Conservation (phyloP, 2,888 invertebrate species). For the Rhamnusium bicolor region DNA sequence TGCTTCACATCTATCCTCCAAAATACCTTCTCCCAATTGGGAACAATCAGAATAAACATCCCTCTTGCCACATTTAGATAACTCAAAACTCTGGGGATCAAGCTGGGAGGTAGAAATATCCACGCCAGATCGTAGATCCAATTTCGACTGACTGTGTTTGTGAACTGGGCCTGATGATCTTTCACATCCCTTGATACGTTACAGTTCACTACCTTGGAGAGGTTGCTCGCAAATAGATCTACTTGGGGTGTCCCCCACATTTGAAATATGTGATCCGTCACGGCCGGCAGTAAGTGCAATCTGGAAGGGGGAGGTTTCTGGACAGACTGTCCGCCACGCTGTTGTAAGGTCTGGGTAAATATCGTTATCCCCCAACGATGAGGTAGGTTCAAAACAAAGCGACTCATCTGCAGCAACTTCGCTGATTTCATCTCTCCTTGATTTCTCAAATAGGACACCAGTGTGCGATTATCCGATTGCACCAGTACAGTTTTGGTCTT, state of each 20-base stretch:
- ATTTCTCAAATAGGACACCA: slow-evolving; percentile 23
- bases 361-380: not conserved
- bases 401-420: not conserved
- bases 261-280: slow-evolving; percentile 37
- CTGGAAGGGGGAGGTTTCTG: slow-evolving; percentile 25
- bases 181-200: slow-evolving; percentile 37
- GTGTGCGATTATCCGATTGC: slow-evolving; percentile 29
- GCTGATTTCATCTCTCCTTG: slow-evolving; percentile 18
- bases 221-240: slow-evolving; percentile 42
- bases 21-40: slow-evolving; percentile 54
- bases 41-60: slow-evolving; percentile 50
- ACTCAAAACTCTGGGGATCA: slow-evolving; percentile 47
- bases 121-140: slow-evolving; percentile 54
- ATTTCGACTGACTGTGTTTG: slow-evolving; percentile 54
- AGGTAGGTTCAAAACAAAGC: not conserved
- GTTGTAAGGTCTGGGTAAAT: slow-evolving; percentile 36
- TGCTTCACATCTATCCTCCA: slow-evolving; percentile 40
- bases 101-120: slow-evolving; percentile 56
- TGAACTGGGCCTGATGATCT: slow-evolving; percentile 35
- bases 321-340: slow-evolving; percentile 43
- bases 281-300: slow-evolving; percentile 38
- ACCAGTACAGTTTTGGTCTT: slow-evolving; percentile 13
- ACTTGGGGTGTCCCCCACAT: slow-evolving; percentile 43
- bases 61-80: slow-evolving; percentile 50
- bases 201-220: slow-evolving; percentile 16